These are phyloP conservation scores for Deroplatys truncata DNA, from an alignment of 2,888 invertebrate species.

Conservation along the genomic window DNA sequence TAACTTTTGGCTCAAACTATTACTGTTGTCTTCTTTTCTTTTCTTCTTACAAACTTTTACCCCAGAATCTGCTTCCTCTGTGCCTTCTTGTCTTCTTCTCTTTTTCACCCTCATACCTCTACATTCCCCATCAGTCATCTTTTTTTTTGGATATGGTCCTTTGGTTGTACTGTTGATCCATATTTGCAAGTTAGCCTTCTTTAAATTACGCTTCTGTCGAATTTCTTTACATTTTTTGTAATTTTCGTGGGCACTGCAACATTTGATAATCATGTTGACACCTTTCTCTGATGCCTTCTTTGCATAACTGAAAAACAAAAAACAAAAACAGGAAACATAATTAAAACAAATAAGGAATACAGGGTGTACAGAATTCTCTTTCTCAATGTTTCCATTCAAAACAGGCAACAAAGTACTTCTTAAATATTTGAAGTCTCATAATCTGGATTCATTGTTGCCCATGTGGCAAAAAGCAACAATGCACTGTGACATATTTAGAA, in stretches of 20 bases:
- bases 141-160: not conserved
- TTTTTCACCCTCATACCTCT: not conserved
- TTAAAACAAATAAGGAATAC: too few relatives aligned
- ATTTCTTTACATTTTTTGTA: not conserved
- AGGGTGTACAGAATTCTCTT: too few relatives aligned
- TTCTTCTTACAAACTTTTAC: not conserved
- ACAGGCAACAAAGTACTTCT: too few relatives aligned
- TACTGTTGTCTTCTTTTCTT: not conserved
- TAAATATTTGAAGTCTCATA: too few relatives aligned
- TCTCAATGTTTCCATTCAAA: too few relatives aligned
- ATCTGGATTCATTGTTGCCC: too few relatives aligned
- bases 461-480: too few relatives aligned
- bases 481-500: too few relatives aligned
- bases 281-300: not conserved
- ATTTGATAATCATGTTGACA: not conserved
- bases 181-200: not conserved
- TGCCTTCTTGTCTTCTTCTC: not conserved
- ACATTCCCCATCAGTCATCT: not conserved
- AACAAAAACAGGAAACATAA: too few relatives aligned
- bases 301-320: not conserved
- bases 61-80: not conserved
- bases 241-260: not conserved
- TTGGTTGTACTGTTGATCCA: not conserved
- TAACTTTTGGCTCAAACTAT: not conserved
- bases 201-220: not conserved